A percentile compares a stretch with the other conserved stretches of the same genome.
Conservation (phyloP, 2,888 invertebrate species). For the Branchellion lobata region DNA sequence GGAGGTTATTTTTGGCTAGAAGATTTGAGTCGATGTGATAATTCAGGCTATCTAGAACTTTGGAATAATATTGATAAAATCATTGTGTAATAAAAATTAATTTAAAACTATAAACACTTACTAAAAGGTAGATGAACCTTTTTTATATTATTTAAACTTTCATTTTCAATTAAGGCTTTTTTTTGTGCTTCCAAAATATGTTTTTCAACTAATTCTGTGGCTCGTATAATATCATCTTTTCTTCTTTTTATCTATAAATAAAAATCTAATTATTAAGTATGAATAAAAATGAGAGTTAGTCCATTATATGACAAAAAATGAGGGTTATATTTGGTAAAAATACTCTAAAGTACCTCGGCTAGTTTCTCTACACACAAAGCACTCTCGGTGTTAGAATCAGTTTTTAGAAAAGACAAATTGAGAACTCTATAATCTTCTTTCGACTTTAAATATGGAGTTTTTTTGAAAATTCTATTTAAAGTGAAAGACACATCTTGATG, state of each 20-base stretch:
- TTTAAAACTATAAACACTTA: too few species aligned
- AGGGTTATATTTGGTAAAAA: not conserved
- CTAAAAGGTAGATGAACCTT: not conserved
- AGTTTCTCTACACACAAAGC: not conserved
- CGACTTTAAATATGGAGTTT: not conserved
- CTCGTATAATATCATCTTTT: not conserved
- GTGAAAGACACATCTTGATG: slow-evolving; percentile 12
- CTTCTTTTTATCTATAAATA: not conserved
- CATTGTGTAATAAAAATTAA: too few species aligned
- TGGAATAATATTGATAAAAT: too few species aligned
- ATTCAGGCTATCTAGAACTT: slow-evolving; percentile 1
- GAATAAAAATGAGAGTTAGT: not conserved
- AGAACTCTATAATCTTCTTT: too few species aligned
- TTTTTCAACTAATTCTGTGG: not conserved
- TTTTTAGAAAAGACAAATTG: not conserved
- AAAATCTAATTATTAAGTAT: not conserved
- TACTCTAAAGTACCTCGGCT: not conserved
- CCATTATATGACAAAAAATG: not conserved
- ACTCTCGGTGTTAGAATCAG: not conserved
- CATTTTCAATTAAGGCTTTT: slow-evolving; percentile 4
- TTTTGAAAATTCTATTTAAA: slow-evolving; percentile 9
- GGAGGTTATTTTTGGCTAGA: not conserved
- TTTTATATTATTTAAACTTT: not conserved
- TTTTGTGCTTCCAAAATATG: slow-evolving; percentile 5
- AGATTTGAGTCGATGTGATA: not conserved